A percentile compares a stretch with the other conserved stretches of the same genome.
phyloP scores from a whole-genome alignment of 1,140 invertebrate species.

The Lordiphosa clarofinis region DNA sequence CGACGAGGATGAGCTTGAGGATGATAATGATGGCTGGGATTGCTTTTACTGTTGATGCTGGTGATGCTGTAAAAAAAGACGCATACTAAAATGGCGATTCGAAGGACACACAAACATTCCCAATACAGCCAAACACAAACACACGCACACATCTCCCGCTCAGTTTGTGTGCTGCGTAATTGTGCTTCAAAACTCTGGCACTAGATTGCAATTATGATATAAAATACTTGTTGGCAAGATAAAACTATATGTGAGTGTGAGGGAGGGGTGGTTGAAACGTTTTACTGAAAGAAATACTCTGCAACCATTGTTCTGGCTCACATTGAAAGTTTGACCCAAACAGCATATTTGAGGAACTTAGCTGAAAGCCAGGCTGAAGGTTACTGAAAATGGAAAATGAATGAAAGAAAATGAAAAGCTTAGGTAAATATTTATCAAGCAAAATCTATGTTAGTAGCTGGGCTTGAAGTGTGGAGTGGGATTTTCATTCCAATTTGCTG shows the following conservation, averaged over 20 bases:
- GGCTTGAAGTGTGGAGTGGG: neutral
- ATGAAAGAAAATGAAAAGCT: neutral
- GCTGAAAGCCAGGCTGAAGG: slow-evolving; percentile 1
- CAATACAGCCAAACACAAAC: slow-evolving; percentile 10
- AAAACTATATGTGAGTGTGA: slow-evolving; percentile 4
- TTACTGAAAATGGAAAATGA: slow-evolving; percentile 1
- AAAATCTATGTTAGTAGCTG: neutral
- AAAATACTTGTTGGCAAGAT: slow-evolving; percentile 54
- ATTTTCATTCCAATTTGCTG: too few species aligned
- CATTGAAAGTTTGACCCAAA: slow-evolving; percentile 9
- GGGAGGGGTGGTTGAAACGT: slow-evolving; percentile 2
- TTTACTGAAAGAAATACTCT: neutral
- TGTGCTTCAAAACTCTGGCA: slow-evolving; percentile 50
- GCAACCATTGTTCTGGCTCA: slow-evolving; percentile 4
- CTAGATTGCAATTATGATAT: slow-evolving; percentile 76
- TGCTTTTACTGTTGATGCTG: slow-evolving; percentile 37
- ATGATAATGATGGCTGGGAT: slow-evolving; percentile 37
- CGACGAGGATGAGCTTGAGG: slow-evolving; percentile 23
- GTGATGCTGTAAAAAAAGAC: slow-evolving; percentile 47
- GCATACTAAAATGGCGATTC: slow-evolving; percentile 68
- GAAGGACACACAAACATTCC: slow-evolving; percentile 70
- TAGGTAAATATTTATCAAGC: slow-evolving; percentile 4
- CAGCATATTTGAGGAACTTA: slow-evolving; percentile 9
- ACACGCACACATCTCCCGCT: neutral
- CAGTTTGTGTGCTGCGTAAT: slow-evolving; percentile 34